These are phyloP conservation scores for Drosophila nigricruria DNA, from an alignment of 2,888 invertebrate genomes.

Conservation along the genomic window DNA sequence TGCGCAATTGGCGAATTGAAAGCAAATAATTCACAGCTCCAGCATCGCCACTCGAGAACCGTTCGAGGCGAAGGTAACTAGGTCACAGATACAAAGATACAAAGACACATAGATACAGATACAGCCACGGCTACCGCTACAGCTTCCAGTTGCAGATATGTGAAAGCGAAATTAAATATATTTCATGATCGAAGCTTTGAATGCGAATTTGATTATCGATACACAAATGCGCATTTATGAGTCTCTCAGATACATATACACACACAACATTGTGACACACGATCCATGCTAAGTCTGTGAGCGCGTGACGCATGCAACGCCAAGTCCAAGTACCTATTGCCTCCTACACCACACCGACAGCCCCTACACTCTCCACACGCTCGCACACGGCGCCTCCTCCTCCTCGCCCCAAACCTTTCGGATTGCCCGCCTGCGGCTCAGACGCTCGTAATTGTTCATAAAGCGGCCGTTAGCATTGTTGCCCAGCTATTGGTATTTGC, in stretches of 20 bases:
- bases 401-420: neutral
- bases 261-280: constrained; percentile 53
- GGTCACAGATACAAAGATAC: constrained; percentile 54
- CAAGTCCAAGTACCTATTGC: constrained; percentile 23
- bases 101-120: constrained; percentile 20
- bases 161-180: constrained; percentile 48
- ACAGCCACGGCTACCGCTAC: constrained; percentile 34
- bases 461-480: constrained; percentile 81
- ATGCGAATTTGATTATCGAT: constrained; percentile 43
- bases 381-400: neutral
- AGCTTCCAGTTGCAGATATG: constrained; percentile 20
- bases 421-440: constrained; percentile 50
- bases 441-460: constrained; percentile 73
- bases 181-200: constrained; percentile 27
- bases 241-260: constrained; percentile 55
- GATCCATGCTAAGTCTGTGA: constrained; percentile 34
- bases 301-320: constrained; percentile 76
- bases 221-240: constrained; percentile 52
- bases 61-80: constrained; percentile 72
- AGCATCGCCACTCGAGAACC: constrained; percentile 69
- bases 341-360: neutral
- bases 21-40: constrained; percentile 54
- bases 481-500: constrained; percentile 39
- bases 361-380: neutral
- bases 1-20: constrained; percentile 62